Evolutionary conservation across 2,888 invertebrate species (phyloP), one percentile per base, ranked within the genome.

Genomic region (Lasioglossum vierecki): DNA sequence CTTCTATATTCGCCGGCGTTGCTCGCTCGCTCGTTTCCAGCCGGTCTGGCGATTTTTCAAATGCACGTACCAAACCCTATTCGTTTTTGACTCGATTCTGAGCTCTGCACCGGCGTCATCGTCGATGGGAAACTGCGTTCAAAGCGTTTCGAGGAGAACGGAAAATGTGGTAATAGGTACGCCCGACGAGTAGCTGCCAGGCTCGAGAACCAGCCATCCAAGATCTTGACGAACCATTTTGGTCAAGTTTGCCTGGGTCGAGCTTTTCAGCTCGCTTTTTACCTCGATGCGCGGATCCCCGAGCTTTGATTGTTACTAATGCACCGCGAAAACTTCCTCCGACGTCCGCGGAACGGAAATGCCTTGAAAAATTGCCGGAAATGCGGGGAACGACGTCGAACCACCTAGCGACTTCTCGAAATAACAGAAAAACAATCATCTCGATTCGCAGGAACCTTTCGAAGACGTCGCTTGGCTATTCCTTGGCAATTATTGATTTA

Each of bases 161-260:
- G n/a, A 35, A 41, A 41, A 41, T 35, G 70, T n/a, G 70, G 41
- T 66, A 66, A 35, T 66, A 66, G 66, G 35, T 22, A 22, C 30
- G 35, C 30, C 35, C 18, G 22, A 66, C 35, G 66, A 66, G 66
- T 66, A 66, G 18, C 18, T 35, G 35, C 18, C 18, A 66, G 35
- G 1, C 66, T 35, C 9, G 66, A 35, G 66, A 66, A 66, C 66
- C 70, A 39, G 9, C 70, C n/a, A 41, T n/a, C 70, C 66, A 66
- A 66, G 35, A 66, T 66, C 35, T 66, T 66, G 66, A 66, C 66
- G 66, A 66, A 66, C 66, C 35, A 66, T 66, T 66, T 70, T 41
- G 39, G 70, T 66, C 35, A 66, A 66, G 66, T 66, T 66, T 9
- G 18, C 66, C 35, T 30, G 35, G 35, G 18, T 35, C 35, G 35